These are phyloP conservation scores for Rhipidura dahli DNA, from an alignment of 2,113 vertebrate species.

Conservation along the genomic window DNA sequence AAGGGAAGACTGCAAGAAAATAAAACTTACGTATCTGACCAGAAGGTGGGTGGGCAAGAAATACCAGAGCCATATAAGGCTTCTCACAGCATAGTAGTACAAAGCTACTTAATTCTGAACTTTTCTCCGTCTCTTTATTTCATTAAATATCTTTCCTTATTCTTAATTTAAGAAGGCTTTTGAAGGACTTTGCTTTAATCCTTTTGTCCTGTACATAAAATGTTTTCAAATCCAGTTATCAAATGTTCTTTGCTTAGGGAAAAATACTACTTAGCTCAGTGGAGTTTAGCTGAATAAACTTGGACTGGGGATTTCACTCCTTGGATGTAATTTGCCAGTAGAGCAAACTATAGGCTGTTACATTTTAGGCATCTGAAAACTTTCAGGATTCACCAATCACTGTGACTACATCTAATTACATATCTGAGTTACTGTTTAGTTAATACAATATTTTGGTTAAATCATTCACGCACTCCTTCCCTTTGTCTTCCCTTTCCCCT, in stretches of 20 bases:
- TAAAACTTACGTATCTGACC: not conserved
- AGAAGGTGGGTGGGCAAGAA: conserved; percentile 24
- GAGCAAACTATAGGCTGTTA: not conserved
- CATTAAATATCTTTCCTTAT: not conserved
- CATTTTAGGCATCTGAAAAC: not conserved
- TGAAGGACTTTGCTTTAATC: not conserved
- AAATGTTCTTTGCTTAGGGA: not conserved
- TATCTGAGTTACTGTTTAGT: not conserved
- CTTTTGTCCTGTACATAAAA: not conserved
- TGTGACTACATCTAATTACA: not conserved
- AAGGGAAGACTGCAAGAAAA: not conserved
- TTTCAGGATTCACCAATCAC: not conserved
- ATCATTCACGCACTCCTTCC: not conserved
- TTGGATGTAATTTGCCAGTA: not conserved
- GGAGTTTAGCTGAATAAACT: not conserved
- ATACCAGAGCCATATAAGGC: not conserved
- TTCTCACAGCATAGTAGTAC: not conserved
- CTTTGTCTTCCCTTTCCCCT: not conserved
- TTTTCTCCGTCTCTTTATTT: not conserved
- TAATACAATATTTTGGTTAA: not conserved
- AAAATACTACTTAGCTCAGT: not conserved
- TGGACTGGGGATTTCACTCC: not conserved
- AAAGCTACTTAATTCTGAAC: conserved; percentile 10
- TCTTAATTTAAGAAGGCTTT: conserved; percentile 25
- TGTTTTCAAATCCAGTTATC: not conserved